These are phyloP conservation scores for Chloroclysta siterata DNA, from an alignment of 2,888 invertebrate genomes.

Conservation along the genomic window DNA sequence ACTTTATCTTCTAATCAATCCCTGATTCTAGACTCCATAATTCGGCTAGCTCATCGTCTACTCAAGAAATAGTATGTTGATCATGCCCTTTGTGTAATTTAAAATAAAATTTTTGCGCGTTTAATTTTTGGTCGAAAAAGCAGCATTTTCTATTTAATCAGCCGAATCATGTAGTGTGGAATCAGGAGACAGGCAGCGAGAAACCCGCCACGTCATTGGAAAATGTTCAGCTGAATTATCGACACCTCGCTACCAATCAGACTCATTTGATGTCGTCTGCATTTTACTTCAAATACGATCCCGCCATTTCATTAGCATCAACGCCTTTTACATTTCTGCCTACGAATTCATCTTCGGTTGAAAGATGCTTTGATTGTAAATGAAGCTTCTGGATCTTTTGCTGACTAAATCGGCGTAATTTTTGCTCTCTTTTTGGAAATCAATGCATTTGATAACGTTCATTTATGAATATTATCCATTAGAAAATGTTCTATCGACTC, in stretches of 20 bases:
- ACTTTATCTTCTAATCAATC: conserved; percentile 19
- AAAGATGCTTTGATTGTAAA: conserved; percentile 33
- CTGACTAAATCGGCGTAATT: conserved; percentile 15
- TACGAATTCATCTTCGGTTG: conserved; percentile 25
- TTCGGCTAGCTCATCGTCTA: not conserved
- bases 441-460: conserved; percentile 1
- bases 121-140: too few relatives aligned
- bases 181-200: conserved; percentile 6
- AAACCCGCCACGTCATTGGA: conserved; percentile 21
- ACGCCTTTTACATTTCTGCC: conserved; percentile 29
- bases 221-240: conserved; percentile 31
- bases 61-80: not conserved
- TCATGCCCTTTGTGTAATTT: too few relatives aligned
- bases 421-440: conserved; percentile 20
- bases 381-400: conserved; percentile 19
- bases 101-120: too few relatives aligned
- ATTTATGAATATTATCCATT: not conserved
- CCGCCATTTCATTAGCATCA: conserved; percentile 33
- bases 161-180: conserved; percentile 8
- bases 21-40: conserved; percentile 3
- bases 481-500: too few relatives aligned
- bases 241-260: conserved; percentile 37
- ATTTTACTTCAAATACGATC: conserved; percentile 35
- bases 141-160: not conserved
- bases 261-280: conserved; percentile 35